Percentiles rank a stretch among this genome's conserved stretches.
Conservation (phyloP, 2,888 invertebrate genomes). For the Conus canariensis region DNA sequence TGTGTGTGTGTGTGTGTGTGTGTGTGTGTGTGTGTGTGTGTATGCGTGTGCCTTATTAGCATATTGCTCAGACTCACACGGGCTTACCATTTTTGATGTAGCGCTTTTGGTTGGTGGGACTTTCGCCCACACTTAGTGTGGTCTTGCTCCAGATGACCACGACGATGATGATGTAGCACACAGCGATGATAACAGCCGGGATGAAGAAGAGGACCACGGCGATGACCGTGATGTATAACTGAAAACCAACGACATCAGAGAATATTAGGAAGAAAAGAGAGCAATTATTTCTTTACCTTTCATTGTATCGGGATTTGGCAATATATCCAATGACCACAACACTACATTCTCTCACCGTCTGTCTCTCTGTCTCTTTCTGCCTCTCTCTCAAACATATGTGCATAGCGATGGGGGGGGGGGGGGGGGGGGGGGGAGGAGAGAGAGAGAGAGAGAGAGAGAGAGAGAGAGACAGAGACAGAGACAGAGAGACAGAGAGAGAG, state of each 20-base stretch:
- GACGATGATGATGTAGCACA: constrained; percentile 94
- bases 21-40: background rate
- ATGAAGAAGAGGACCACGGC: constrained; percentile 88
- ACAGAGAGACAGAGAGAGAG: too few species aligned
- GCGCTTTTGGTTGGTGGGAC: background rate
- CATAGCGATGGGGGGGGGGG: background rate
- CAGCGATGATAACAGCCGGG: constrained; percentile 92
- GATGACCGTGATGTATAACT: constrained; percentile 89
- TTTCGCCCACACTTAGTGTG: constrained; percentile 30
- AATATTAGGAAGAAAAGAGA: too few species aligned
- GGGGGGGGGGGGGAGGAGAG: background rate
- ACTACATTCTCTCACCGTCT: background rate
- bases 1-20: background rate
- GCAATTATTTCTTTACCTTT: background rate
- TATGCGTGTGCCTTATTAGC: background rate
- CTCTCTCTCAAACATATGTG: background rate
- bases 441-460: background rate
- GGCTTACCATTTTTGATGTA: constrained; percentile 45
- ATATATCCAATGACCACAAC: background rate
- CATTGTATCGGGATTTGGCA: background rate
- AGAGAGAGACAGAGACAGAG: background rate
- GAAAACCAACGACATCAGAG: constrained; percentile 66
- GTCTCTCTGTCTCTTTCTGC: background rate
- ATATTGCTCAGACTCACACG: too few species aligned
- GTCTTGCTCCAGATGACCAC: constrained; percentile 84